Base-by-base conservation (phyloP, 2,888 invertebrate genomes). In the Lamellibrachia satsuma region DNA sequence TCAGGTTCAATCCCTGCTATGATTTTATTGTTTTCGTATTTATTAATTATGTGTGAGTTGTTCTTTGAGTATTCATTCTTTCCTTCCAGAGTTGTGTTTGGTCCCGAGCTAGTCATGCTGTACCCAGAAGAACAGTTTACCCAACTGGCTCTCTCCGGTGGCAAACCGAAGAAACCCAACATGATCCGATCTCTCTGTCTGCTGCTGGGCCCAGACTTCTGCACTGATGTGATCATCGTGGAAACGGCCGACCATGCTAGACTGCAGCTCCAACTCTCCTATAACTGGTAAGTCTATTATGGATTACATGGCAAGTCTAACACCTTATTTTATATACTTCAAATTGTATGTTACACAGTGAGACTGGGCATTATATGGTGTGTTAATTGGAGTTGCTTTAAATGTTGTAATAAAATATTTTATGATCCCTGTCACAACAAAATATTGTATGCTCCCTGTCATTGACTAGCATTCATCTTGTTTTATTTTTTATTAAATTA, bases 111-210 rank as follows among this genome's bases (percentile, higher is more conserved):
- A 93, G 97, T 97, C 11, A 97, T 97, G 97, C 95, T 97, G 57
- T 96, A 96, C 7, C 97, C 97, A 2, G 97, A 97, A 94, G 97
- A 97, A 93, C 97, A 97, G 95, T 97, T 97, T 95, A 97, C 97
- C 2, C 97, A 97, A 95, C 95, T 97, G 52, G 96, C 96, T 93
- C 94, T 97, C 92, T 97, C 97, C 9, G 97, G 97, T 15, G 97
- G 97, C 7, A 97, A 97, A 93, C 97, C 97, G 22, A 97, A 97
- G 95, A 96, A 96, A 93, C 97, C 97, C 4, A 97, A 97, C 94
- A 95, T 96, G 92, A 97, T 97, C 95, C 96, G 97, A 93, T 95
- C 97, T 22, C 95, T 97, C 39, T 97, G 97, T 93, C 95, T 97
- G 60, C 95, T 97, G 60, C 95, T 97, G 91, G 97, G 97, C 3